These are phyloP conservation scores for Micronycteris hirsuta DNA, from an alignment of 2,113 vertebrate genomes.

Conservation along the genomic window DNA sequence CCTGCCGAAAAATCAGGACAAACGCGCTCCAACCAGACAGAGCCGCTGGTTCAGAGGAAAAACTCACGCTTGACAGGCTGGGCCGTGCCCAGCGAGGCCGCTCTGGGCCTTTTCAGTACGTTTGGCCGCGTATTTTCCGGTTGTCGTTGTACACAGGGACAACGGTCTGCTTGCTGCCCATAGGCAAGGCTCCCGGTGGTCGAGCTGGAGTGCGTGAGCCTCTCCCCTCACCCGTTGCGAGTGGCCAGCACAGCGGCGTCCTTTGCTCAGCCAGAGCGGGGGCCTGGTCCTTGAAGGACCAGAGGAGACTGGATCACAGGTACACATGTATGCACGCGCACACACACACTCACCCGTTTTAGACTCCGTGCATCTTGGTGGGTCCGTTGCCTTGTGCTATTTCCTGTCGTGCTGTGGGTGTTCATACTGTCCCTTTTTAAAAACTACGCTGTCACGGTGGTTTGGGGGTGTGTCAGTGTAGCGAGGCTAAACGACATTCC, in stretches of 20 bases:
- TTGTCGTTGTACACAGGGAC: not conserved
- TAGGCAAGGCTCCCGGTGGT: not conserved
- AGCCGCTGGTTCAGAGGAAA: not conserved
- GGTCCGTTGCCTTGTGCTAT: not conserved
- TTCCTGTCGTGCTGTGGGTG: not conserved
- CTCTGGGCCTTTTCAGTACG: not conserved
- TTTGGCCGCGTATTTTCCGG: not conserved
- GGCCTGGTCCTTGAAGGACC: not conserved
- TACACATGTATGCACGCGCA: fast-evolving
- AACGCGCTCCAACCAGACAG: not conserved
- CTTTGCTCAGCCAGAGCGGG: not conserved
- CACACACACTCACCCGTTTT: fast-evolving
- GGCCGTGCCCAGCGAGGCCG: not conserved
- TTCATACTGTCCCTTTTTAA: no score
- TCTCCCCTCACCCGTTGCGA: no score
- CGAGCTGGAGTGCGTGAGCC: not conserved
- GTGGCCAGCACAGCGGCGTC: not conserved
- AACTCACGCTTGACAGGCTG: no score
- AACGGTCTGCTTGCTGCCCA: not conserved
- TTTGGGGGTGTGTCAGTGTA: not conserved
- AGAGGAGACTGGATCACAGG: not conserved
- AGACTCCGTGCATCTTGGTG: not conserved
- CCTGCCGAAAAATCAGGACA: not conserved
- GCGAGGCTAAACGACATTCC: not conserved
- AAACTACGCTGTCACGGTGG: not conserved